Evolutionary conservation across 92 coral and sea anemone genomes (phyloP), one percentile per base, ranked within the genome.

Genomic region (Pocillopora meandrina): DNA sequence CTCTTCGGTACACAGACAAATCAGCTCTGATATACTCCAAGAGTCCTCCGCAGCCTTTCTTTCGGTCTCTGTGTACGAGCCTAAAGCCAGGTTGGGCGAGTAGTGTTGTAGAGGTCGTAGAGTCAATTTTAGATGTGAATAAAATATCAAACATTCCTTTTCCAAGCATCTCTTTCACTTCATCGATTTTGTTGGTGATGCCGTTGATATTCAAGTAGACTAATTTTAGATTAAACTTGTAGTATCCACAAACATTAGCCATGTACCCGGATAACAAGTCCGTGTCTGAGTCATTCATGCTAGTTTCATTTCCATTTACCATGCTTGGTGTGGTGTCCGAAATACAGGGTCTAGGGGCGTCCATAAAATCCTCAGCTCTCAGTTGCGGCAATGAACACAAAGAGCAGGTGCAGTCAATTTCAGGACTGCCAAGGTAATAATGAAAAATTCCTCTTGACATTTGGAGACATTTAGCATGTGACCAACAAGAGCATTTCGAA

Each of bases 181-280:
- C 91, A 36, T 84, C 91, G 0, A 80, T 56, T 57, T 90, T 90
- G 76, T 75, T 75, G 34, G 59, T 60, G 9, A 91, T 57, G 21
- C 91, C 75, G 79, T 87, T 91, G 34, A 84, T 87, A 63, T 90
- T 87, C 57, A 87, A 56, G 74, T 87, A 72, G 56, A 59, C 82
- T 62, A 87, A 64, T 34, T 83, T 87, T 20, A 87, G 63, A 26
- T 87, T 91, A 21, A 35, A 77, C 77, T 83, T 91, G 72, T 91
- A 84, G 73, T 78, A 91, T 72, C 84, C 66, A 23, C 72, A 77
- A 12, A 90, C 74, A 58, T 83, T 23, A 1, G 68, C 18, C 80
- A 62, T 68, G 74, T 72, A 81, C 87, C 90, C 90, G 56, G 58
- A 23, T 34, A 78, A 11, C 33, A 85, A 78, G 31, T 61, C 82